Evolutionary conservation across 2,113 vertebrate species (phyloP).

Genomic region (Cyprinodon variegatus): DNA sequence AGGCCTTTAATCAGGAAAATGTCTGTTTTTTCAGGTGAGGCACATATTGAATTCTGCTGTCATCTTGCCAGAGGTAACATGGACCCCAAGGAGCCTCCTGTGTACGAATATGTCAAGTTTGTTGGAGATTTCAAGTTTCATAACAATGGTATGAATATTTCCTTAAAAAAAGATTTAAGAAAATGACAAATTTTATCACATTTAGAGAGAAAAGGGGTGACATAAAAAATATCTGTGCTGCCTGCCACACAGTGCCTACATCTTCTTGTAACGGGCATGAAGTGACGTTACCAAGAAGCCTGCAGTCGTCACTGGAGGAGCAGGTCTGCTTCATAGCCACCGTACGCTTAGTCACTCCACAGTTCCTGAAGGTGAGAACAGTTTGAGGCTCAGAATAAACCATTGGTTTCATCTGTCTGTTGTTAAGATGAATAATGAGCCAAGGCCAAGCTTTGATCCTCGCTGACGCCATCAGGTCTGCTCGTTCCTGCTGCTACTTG

Average conservation of each 20-base stretch:
- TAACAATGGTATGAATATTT: constrained; percentile 84
- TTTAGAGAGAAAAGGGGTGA: neutral
- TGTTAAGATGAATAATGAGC: neutral
- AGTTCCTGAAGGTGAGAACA: constrained; percentile 85
- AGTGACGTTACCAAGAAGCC: constrained; percentile 78
- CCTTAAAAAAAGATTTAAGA: neutral
- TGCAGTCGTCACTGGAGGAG: constrained; percentile 87
- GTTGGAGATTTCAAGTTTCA: constrained; percentile 89
- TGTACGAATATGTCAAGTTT: constrained; percentile 93
- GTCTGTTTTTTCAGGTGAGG: constrained; percentile 77
- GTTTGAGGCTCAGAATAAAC: neutral
- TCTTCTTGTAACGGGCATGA: constrained; percentile 87
- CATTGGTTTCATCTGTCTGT: neutral
- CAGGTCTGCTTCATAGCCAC: constrained; percentile 91
- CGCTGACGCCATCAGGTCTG: neutral
- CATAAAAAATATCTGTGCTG: neutral
- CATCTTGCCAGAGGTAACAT: constrained; percentile 88
- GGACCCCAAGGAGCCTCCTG: constrained; percentile 77
- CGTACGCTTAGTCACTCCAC: constrained; percentile 84
- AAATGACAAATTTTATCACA: neutral
- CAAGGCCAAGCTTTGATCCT: neutral
- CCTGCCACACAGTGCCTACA: constrained; percentile 82
- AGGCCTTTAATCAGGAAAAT: constrained; percentile 3
- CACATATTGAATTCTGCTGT: constrained; percentile 92
- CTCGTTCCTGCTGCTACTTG: neutral